Conservation (phyloP, 2,888 invertebrate genomes). For the Sinohyriopsis cumingii region DNA sequence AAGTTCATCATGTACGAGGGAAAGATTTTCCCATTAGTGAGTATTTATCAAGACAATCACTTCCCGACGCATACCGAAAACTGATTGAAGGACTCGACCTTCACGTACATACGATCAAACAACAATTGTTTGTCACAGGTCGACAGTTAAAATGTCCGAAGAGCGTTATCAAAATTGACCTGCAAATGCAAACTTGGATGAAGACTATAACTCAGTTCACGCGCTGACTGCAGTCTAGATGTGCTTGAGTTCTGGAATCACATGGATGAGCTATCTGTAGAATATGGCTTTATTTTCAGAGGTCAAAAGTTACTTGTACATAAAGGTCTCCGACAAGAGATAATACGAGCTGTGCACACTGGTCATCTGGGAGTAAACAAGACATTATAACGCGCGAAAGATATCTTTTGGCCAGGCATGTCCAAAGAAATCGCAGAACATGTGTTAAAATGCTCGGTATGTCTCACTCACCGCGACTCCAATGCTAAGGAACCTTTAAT, state of each 20-base stretch:
- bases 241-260: neutral
- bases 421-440: conserved; percentile 25
- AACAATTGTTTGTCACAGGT: conserved; percentile 11
- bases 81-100: conserved; percentile 5
- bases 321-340: no score
- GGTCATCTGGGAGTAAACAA: conserved; percentile 17
- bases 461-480: conserved; percentile 11
- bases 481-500: conserved; percentile 27
- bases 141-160: no score
- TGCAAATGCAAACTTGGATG: neutral
- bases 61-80: conserved; percentile 7
- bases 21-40: conserved; percentile 28
- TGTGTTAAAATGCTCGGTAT: conserved; percentile 27
- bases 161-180: conserved; percentile 8
- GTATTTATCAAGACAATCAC: conserved; percentile 13
- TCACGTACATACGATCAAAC: conserved; percentile 8
- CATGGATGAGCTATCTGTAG: neutral
- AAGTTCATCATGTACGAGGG: conserved; percentile 20
- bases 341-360: conserved; percentile 3
- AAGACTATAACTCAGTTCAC: neutral
- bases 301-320: no score
- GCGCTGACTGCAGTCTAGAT: neutral
- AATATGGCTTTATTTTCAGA: no score
- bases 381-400: conserved; percentile 10
- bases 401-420: conserved; percentile 37